These are phyloP conservation scores for Apodemus speciosus DNA, from an alignment of 2,113 vertebrate genomes.

Conservation along the genomic window DNA sequence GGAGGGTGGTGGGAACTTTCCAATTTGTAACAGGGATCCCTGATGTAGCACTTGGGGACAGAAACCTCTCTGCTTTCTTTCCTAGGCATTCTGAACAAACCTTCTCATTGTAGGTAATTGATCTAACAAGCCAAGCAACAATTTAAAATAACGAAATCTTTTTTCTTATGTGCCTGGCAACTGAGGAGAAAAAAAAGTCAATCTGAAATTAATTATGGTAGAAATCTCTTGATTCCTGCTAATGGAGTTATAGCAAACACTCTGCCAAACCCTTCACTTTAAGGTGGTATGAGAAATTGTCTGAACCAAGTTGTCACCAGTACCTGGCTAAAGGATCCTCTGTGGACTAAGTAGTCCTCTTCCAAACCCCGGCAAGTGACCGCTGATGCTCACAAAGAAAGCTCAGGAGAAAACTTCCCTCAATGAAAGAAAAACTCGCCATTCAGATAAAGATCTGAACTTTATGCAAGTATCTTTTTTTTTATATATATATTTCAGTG, in stretches of 20 bases:
- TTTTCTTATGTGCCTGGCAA: neutral
- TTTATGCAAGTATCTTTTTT: neutral
- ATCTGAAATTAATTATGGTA: neutral
- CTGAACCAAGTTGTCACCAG: neutral
- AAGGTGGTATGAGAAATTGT: neutral
- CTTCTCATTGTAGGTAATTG: neutral
- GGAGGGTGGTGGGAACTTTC: neutral
- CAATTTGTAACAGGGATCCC: neutral
- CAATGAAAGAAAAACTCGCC: neutral
- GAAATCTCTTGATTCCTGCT: neutral
- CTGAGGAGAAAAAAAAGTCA: neutral
- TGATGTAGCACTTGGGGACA: neutral
- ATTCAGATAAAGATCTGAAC: neutral
- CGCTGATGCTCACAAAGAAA: neutral
- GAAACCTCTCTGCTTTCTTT: neutral
- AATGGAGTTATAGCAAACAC: neutral
- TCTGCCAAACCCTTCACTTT: neutral
- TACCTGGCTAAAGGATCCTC: neutral
- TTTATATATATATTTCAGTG: neutral
- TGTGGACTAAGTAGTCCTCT: neutral
- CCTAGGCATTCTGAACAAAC: neutral
- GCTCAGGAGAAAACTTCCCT: neutral
- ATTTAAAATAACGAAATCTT: neutral
- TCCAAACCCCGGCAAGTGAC: neutral
- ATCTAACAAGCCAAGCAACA: neutral